Evolutionary conservation across 2,888 invertebrate genomes (phyloP), one percentile per base, ranked within the genome.

Genomic region (Epinotia nisella): DNA sequence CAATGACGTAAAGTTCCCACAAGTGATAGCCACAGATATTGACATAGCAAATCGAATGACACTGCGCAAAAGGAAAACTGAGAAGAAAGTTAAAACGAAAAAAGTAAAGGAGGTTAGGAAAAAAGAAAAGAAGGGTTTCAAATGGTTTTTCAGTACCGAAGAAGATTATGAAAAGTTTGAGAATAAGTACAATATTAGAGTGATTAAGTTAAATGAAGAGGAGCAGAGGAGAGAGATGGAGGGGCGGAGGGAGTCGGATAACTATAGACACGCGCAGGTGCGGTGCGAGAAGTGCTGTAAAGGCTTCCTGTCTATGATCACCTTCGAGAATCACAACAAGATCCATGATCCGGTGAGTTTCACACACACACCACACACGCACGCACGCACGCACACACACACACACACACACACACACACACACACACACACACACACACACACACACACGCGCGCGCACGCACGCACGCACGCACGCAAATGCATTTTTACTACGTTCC

Each of bases 211-310:
- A 15, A 70, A 66, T 17, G 74, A 67, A 13, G 77, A 77, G 19
- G 75, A 76, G 49, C 77, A 77, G 51, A 77, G 72, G 45, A 70
- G 74, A 2, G 77, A 77, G 41, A 76, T 77, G 69, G 51, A 67
- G 39, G 60, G 45, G 7, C 21, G 66, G 51, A 70, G 65, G 39
- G 51, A 75, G 76, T 17, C 69, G 5, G 73, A 73, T 15, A 73
- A 73, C 13, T 73, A 73, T 15, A 35, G 73, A 1, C 68, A 73
- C 41, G 73, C 73, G 19, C 73, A 64, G 41, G 73, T 73, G 39
- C 68, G 73, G 0, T 73, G 73, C 58, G 73, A 73, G 64, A 73
- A 73, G 45, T 73, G 73, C 21, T 73, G 69, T 5, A 73, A 73
- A 4, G 73, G 73, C 1, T 73, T 73, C 45, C 13, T 73, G 13